A percentile compares a stretch with the other conserved stretches of the same genome.
phyloP scores from a whole-genome alignment of 2,797 vertebrate species.

The Cossypha dichroa region DNA sequence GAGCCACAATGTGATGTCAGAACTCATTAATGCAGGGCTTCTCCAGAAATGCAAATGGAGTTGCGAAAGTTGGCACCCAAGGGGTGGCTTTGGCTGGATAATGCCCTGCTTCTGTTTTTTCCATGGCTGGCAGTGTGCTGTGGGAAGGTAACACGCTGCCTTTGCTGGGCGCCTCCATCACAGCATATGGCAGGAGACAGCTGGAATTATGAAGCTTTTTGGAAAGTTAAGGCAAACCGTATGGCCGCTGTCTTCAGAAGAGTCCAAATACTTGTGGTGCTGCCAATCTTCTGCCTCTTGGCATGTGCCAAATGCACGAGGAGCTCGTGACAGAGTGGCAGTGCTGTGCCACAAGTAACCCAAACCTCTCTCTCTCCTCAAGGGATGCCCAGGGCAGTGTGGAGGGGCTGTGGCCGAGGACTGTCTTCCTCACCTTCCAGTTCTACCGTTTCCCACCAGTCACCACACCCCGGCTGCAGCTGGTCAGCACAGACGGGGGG shows the following conservation, averaged over 20 bases:
- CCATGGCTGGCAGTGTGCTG: neutral
- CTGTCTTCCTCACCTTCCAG: constrained; percentile 93
- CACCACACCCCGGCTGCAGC: constrained; percentile 84
- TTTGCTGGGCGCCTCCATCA: neutral
- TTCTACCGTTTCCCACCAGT: constrained; percentile 90
- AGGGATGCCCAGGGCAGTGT: constrained; percentile 72
- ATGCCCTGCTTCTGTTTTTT: neutral
- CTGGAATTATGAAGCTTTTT: constrained; percentile 49
- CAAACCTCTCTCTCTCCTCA: neutral
- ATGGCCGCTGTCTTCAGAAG: constrained; percentile 15
- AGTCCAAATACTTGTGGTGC: constrained; percentile 23
- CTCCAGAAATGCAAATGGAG: neutral
- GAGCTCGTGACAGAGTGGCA: rapidly evolving
- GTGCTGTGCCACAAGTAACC: rapidly evolving
- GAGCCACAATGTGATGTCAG: neutral
- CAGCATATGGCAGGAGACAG: constrained; percentile 48
- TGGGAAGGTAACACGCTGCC: neutral
- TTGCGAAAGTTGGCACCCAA: neutral
- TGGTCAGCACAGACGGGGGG: constrained; percentile 65
- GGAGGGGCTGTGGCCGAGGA: constrained; percentile 77
- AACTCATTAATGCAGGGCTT: neutral
- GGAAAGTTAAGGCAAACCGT: constrained; percentile 38
- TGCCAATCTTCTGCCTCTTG: neutral
- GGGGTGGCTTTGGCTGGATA: neutral
- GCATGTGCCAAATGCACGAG: rapidly evolving